Evolutionary conservation across 2,113 vertebrate species (phyloP).

Genomic region (Donacobius atricapilla): DNA sequence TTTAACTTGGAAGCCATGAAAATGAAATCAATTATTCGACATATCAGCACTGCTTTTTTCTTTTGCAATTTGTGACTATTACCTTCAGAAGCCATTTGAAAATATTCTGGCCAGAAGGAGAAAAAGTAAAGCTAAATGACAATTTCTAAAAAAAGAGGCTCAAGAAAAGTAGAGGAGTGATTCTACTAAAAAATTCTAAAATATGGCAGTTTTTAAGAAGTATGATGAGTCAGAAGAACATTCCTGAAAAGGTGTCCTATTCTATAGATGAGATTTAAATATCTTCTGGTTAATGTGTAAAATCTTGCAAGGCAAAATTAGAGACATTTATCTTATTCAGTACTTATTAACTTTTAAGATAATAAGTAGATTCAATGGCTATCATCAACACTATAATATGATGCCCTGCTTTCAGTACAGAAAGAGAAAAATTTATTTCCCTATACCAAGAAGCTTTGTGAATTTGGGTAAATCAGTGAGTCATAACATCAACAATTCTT

Average conservation of each 20-base stretch:
- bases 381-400: background rate
- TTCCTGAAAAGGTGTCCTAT: background rate
- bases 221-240: background rate
- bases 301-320: background rate
- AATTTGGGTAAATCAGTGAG: background rate
- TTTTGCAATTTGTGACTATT: background rate
- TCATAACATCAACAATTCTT: background rate
- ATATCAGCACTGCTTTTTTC: background rate
- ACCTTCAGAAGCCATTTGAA: background rate
- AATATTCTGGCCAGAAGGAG: background rate
- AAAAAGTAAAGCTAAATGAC: background rate
- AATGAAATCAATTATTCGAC: background rate
- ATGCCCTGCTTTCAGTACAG: background rate
- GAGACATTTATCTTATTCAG: background rate
- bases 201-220: background rate
- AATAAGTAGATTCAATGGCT: background rate
- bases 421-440: background rate
- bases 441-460: background rate
- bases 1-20: background rate
- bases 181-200: background rate
- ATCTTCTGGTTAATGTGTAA: background rate
- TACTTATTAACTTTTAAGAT: background rate
- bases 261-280: background rate
- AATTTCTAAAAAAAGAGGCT: background rate
- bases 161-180: background rate